Base-by-base conservation (phyloP, 2,113 vertebrate species). In the Anseranas semipalmata region DNA sequence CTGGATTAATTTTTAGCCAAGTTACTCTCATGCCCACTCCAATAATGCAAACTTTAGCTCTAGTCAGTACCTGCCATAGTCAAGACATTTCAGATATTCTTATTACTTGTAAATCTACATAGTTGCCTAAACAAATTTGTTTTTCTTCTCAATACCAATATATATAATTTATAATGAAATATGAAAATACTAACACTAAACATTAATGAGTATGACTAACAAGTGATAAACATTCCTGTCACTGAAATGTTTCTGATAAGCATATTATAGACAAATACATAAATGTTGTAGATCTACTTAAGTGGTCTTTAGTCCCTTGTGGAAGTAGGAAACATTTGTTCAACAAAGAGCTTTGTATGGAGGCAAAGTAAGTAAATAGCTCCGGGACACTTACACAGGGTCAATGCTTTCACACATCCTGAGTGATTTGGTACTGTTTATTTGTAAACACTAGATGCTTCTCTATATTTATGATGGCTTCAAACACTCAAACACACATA, bases 311-410 rank as follows among this genome's bases (percentile, higher is more conserved):
- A 76, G 78, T 53, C 82, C 52, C 35, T 93, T 86, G 45, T 62
- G 41, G 50, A 90, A 92, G 39, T 37, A 73, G 63, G 20, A 79
- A 52, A 48, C 56, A 72, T 83, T 90, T 92, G 27, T 53, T 83
- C 71, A 90, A 79, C 67, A 78, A 93, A 92, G 7, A 83, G 53
- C 12, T 95, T 94, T 76, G 39, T 50, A 76, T 22, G 65, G 58
- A 84, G 63, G 58, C 52, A 83, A 78, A 83, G 55, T 78, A 63
- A 78, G 46, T 53, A 91, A 95, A 95, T 85, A 88, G 58, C 63
- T 80, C 41, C 50, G 58, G 82, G 72, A 55, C 67, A 80, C 18
- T 82, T 76, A 70, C 9, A 55, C 19, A 70, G 32, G 48, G 75
- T 83, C 58, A 88, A 39, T 83, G 37, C 50, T 88, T 93, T 84